Evolutionary conservation across 2,888 invertebrate species (phyloP).

Genomic region (Cryptus viduatorius): DNA sequence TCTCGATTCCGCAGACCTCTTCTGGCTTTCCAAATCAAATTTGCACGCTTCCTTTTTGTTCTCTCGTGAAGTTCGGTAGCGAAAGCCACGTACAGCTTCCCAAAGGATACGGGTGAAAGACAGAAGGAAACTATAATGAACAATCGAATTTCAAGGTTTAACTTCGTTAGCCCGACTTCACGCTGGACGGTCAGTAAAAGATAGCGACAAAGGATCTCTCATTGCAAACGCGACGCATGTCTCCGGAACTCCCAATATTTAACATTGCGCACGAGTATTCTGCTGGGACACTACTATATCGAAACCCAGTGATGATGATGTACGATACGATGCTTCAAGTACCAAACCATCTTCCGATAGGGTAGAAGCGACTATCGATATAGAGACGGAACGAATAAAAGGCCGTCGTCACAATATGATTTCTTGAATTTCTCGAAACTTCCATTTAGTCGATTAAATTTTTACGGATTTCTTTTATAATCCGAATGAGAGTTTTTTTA

Average conservation of each 20-base stretch:
- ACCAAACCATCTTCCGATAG: not conserved
- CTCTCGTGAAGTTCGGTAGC: not conserved
- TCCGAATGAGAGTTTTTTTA: constrained; percentile 1
- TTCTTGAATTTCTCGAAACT: constrained; percentile 5
- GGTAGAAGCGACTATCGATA: not conserved
- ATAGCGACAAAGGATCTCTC: not conserved
- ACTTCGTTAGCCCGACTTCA: not conserved
- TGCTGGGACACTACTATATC: not conserved
- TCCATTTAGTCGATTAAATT: constrained; percentile 32
- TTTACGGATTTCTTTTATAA: constrained; percentile 3
- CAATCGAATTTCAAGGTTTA: not conserved
- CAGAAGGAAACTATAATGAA: not conserved
- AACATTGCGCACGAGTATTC: not conserved
- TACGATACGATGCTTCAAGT: not conserved
- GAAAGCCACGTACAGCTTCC: not conserved
- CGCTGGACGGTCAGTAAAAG: not conserved
- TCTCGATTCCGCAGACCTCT: not conserved
- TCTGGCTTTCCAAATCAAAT: constrained; percentile 6
- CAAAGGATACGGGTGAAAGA: not conserved
- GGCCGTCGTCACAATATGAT: not conserved
- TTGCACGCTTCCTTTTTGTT: not conserved
- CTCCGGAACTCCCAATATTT: not conserved
- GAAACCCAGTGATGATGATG: not conserved
- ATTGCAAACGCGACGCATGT: not conserved
- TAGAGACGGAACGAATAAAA: constrained; percentile 1